These are phyloP conservation scores for Brotula barbata DNA, from an alignment of 2,797 vertebrate genomes.

Conservation along the genomic window DNA sequence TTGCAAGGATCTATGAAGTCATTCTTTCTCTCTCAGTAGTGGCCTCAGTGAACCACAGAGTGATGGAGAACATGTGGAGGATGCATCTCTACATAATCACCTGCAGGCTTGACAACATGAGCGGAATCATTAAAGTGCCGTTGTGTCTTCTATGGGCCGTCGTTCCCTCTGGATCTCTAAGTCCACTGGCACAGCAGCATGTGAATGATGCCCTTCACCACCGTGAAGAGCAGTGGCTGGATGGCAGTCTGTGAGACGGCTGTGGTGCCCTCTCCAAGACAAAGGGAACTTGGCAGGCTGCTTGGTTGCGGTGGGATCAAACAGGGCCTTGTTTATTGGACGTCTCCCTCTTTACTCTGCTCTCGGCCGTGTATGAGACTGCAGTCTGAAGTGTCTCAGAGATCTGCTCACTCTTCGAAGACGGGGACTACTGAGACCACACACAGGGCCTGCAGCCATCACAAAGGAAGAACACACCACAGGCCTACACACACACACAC, in stretches of 20 bases:
- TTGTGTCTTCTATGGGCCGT: conserved; percentile 16
- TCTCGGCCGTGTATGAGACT: conserved; percentile 64
- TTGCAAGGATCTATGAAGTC: conserved; percentile 55
- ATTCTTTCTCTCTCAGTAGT: conserved; percentile 42
- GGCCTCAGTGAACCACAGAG: conserved; percentile 41
- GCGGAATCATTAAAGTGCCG: conserved; percentile 18
- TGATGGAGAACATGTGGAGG: conserved; percentile 67
- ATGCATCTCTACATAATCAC: conserved; percentile 57
- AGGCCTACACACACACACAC: conserved; percentile 45
- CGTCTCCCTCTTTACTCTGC: conserved; percentile 64
- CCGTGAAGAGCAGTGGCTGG: conserved; percentile 69
- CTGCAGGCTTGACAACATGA: conserved; percentile 60
- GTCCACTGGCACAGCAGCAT: conserved; percentile 58
- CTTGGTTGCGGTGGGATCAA: conserved; percentile 73
- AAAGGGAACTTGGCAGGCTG: conserved; percentile 80
- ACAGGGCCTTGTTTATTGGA: conserved; percentile 77
- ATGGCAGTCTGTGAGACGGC: conserved; percentile 72
- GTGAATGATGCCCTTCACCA: conserved; percentile 70
- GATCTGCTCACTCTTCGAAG: conserved; percentile 65
- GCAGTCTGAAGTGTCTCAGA: conserved; percentile 72
- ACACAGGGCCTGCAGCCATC: conserved; percentile 68
- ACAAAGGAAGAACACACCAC: conserved; percentile 61
- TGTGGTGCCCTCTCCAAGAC: conserved; percentile 74
- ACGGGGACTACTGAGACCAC: conserved; percentile 72
- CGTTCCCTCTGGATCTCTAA: conserved; percentile 16